A percentile compares a stretch with the other conserved stretches of the same genome.
Conservation (phyloP, 2,888 invertebrate species). For the Idaea dimidiata region DNA sequence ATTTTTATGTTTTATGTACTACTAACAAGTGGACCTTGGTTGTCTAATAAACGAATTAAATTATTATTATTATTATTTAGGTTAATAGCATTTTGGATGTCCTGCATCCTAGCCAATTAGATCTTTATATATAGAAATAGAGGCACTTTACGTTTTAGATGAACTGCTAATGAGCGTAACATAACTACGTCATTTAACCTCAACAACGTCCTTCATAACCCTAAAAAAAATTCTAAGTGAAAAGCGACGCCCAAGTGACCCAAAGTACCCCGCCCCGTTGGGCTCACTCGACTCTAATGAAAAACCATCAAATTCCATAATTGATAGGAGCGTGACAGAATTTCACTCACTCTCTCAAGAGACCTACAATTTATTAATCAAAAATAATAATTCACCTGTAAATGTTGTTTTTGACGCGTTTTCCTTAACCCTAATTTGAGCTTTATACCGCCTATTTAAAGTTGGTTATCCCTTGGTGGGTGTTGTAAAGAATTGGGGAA, state of each 20-base stretch:
- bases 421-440: conserved; percentile 4
- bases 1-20: no score
- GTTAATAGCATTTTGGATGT: no score
- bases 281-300: conserved; percentile 50
- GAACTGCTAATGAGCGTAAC: no score
- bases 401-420: conserved; percentile 45
- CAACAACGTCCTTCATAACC: conserved; percentile 11
- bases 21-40: no score
- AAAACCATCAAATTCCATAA: conserved; percentile 77
- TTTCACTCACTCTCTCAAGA: conserved; percentile 53
- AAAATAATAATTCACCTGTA: conserved; percentile 80
- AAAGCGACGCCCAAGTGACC: conserved; percentile 30
- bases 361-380: conserved; percentile 79
- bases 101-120: no score
- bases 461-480: conserved; percentile 30
- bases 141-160: no score
- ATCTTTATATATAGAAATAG: no score
- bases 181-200: neutral
- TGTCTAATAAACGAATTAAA: no score
- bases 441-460: conserved; percentile 9
- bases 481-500: conserved; percentile 28
- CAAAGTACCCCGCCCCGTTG: conserved; percentile 18
- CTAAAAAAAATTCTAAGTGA: conserved; percentile 19
- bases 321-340: conserved; percentile 58
- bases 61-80: no score